These are phyloP conservation scores for Timema cristinae DNA, from an alignment of 2,888 invertebrate species.

Conservation along the genomic window DNA sequence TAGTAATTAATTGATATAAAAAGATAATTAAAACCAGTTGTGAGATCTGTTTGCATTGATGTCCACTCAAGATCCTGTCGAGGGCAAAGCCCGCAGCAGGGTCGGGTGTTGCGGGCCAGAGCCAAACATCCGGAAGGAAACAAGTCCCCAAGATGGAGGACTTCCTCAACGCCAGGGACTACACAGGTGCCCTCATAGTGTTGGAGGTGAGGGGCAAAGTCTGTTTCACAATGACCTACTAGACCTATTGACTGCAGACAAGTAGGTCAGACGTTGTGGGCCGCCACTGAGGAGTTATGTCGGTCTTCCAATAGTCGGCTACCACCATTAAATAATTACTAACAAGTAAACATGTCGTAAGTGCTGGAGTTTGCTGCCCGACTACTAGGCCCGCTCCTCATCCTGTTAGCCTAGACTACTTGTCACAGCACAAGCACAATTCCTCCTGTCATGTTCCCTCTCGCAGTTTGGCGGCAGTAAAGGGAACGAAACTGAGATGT, in stretches of 20 bases:
- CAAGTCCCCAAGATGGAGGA: constrained; percentile 81
- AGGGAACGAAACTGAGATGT: constrained; percentile 47
- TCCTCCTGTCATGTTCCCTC: no score
- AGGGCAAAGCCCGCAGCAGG: constrained; percentile 68
- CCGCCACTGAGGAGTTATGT: no score
- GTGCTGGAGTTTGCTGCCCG: no score
- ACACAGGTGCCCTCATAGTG: constrained; percentile 88
- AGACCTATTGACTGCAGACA: background rate
- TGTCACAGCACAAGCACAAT: no score
- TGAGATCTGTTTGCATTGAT: no score
- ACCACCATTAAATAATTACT: no score
- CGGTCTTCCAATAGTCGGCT: no score
- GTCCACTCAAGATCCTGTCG: constrained; percentile 64
- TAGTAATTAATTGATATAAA: no score
- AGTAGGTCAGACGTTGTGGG: background rate
- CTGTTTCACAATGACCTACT: background rate
- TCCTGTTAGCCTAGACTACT: no score
- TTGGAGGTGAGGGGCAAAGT: constrained; percentile 63
- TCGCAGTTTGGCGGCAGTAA: constrained; percentile 33
- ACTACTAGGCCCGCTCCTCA: no score
- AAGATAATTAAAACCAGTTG: no score
- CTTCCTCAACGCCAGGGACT: constrained; percentile 84
- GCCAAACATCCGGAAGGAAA: constrained; percentile 41
- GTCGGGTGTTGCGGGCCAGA: constrained; percentile 43
- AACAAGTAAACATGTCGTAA: no score